phyloP scores from a whole-genome alignment of 53 echinoderm and acorn worm genomes.

The Henricia sp. region DNA sequence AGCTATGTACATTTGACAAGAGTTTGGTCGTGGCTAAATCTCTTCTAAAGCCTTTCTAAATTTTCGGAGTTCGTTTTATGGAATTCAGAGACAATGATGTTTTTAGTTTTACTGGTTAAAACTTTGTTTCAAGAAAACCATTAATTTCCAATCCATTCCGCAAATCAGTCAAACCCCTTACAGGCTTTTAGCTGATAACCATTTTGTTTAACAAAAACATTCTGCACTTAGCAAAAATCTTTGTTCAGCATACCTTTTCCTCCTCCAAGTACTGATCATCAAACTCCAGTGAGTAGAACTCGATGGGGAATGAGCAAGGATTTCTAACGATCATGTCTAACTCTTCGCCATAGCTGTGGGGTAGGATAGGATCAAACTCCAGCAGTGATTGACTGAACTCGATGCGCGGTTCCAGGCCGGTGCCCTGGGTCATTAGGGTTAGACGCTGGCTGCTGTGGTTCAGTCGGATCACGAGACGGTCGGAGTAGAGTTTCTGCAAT shows the following conservation, averaged over 20 bases:
- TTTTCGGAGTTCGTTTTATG: too few relatives aligned
- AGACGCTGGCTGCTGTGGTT: conserved; percentile 94
- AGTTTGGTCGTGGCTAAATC: too few relatives aligned
- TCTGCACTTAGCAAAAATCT: too few relatives aligned
- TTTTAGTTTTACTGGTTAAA: too few relatives aligned
- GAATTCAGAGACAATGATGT: too few relatives aligned
- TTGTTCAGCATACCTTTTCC: conserved; percentile 82
- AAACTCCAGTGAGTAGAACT: conserved; percentile 99
- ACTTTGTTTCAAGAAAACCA: too few relatives aligned
- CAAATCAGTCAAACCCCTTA: too few relatives aligned
- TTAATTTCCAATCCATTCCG: too few relatives aligned
- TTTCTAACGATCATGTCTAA: conserved; percentile 93
- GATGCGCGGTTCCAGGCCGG: conserved; percentile 90
- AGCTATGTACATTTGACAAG: too few relatives aligned
- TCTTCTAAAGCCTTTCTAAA: too few relatives aligned
- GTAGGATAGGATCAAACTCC: conserved; percentile 98
- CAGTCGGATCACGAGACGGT: conserved; percentile 83
- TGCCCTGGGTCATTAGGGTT: conserved; percentile 84
- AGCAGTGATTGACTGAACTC: conserved; percentile 90
- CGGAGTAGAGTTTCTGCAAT: conserved; percentile 89
- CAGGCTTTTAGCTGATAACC: too few relatives aligned
- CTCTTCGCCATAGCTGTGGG: conserved; percentile 95
- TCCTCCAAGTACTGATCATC: conserved; percentile 96
- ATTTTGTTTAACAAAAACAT: too few relatives aligned
- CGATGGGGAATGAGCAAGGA: conserved; percentile 92